Evolutionary conservation across 2,797 vertebrate genomes (phyloP).

Genomic region (Xyrichtys novacula): DNA sequence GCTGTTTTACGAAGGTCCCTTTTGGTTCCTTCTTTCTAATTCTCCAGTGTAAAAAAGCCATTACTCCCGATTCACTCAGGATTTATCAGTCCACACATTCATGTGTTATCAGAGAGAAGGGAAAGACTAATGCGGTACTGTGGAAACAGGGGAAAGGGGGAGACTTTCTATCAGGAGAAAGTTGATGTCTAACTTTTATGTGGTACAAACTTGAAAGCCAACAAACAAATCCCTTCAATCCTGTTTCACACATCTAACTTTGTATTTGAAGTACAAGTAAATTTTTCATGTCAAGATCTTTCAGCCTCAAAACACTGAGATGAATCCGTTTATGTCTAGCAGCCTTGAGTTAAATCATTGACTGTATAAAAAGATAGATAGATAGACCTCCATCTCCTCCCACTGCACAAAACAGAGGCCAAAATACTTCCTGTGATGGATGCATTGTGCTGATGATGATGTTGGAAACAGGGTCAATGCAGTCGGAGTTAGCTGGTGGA

Average conservation of each 20-base stretch:
- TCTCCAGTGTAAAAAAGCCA: conserved; percentile 54
- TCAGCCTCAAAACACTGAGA: neutral
- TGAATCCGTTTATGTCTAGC: conserved; percentile 10
- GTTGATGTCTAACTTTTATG: conserved; percentile 44
- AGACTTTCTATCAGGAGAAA: conserved; percentile 19
- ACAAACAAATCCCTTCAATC: conserved; percentile 15
- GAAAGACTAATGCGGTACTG: conserved; percentile 41
- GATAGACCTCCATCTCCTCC: no score
- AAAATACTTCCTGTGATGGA: no score
- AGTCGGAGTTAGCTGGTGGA: no score
- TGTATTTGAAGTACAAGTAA: neutral
- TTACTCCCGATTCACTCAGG: conserved; percentile 36
- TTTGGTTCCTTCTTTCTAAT: conserved; percentile 3
- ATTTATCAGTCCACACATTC: conserved; percentile 33
- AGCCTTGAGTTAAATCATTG: conserved; percentile 1
- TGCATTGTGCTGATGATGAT: no score
- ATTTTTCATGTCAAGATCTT: neutral
- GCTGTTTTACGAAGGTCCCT: conserved; percentile 30
- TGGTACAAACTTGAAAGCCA: conserved; percentile 65
- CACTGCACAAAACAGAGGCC: no score
- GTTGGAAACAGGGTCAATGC: no score
- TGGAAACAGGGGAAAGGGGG: conserved; percentile 20
- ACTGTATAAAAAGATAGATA: no score
- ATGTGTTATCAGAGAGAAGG: conserved; percentile 30
- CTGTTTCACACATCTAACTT: no score